Evolutionary conservation across 64 coral and sea anemone species (phyloP).

Genomic region (Actinia equina): DNA sequence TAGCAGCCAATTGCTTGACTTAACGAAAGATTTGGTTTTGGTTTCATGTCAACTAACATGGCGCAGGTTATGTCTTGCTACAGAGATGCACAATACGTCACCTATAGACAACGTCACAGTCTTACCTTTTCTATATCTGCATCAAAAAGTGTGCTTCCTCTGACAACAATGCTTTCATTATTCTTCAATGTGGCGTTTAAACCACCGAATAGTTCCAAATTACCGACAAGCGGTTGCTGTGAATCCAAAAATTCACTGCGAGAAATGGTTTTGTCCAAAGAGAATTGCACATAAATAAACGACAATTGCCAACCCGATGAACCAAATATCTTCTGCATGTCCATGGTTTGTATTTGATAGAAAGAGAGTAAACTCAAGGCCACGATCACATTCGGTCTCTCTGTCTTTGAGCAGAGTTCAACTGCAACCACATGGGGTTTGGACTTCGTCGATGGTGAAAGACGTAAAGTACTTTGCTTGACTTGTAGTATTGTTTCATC

Average conservation of each 20-base stretch:
- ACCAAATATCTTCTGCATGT: constrained; percentile 17
- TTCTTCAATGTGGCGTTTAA: not conserved
- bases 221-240: not conserved
- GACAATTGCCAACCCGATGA: constrained; percentile 3
- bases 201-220: constrained; percentile 22
- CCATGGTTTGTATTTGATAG: not conserved
- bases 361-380: constrained; percentile 29
- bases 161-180: not conserved
- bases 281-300: constrained; percentile 30
- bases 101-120: not conserved
- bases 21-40: no score
- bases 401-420: constrained; percentile 13
- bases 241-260: not conserved
- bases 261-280: not conserved
- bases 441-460: constrained; percentile 14
- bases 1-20: no score
- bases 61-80: no score
- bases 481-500: not conserved
- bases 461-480: not conserved
- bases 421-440: constrained; percentile 2
- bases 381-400: not conserved
- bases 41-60: no score
- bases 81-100: no score
- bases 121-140: not conserved
- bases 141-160: not conserved